Evolutionary conservation across 2,888 invertebrate genomes (phyloP), one percentile per base, ranked within the genome.

Genomic region (Bellardia bayeri): DNA sequence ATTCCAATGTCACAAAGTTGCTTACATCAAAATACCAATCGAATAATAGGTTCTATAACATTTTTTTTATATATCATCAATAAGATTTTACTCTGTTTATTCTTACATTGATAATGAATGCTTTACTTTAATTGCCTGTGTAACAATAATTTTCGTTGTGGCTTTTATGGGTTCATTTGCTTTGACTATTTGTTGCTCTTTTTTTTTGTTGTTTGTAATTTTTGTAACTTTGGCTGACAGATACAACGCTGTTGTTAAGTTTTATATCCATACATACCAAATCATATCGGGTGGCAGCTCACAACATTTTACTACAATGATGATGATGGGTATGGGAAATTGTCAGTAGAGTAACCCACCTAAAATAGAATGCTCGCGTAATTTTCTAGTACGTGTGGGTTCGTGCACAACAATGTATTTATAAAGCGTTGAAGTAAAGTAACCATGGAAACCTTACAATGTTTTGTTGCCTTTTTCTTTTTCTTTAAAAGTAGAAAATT

Each of bases 381-480:
- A 87, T 85, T 74, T 79, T 33, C 33, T 42, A 5, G 63, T 33
- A 83, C 51, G 69, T 69, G 76, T 68, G 49, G 58, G 72, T 83
- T 84, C 5, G 33, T 51, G 37, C 58, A 78, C 64, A 68, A 82
- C 66, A 82, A 75, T 68, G 74, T 82, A 56, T 66, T 45, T 9
- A 33, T 40, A 37, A 37, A 40, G 33, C n/a, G 7, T 37, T 37
- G 14, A 33, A 37, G 30, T 23, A 56, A 13, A 37, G 82, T 87
- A 51, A 30, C 85, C 79, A 85, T 79, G 40, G 87, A 87, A 87
- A 85, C 87, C 87, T 58, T 87, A 87, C 64, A 87, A 87, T 71
- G 40, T 13, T 23, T 23, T n/a, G 30, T 8, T 42, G 37, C 30
- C 23, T 37, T 56, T 66, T 84, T 42, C 1, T 42, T 56, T 72